Evolutionary conservation across 2,113 vertebrate genomes (phyloP), one percentile per base, ranked within the genome.

Genomic region (Plectropomus leopardus): DNA sequence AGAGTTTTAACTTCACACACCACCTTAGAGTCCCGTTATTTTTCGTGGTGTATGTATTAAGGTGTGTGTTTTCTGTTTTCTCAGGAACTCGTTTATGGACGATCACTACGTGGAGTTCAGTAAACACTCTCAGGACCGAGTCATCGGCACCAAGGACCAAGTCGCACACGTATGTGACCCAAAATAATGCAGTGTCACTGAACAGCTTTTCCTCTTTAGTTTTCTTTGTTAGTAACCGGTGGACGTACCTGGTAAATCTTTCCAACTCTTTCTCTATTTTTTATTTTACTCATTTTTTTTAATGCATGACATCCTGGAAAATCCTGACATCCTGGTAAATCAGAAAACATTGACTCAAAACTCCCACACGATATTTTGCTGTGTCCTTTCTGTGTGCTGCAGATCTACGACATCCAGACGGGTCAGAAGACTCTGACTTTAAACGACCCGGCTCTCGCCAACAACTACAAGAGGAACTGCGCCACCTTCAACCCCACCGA

Each of bases 341-440:
- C 19, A 40, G 10, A 40, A 40, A 40, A 40, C 2, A 36, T 36
- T 13, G 19, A 21, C 19, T 1, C 19, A 14, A 21, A 15, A n/a
- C 57, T 13, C 5, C 34, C 34, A 8, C 8, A 34, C 24, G 17
- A 10, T 34, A 8, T 71, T 1, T 91, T 90, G 80, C 72, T 82
- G 1, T 86, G 90, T 47, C 23, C 85, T 87, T 92, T 92, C 72
- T 72, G 80, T 36, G 83, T 93, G 82, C 88, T 86, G 93, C 83
- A 99, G 98, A 97, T 99, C 94, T 99, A 99, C 86, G 98, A 99
- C 96, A 96, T 99, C 94, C 98, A 99, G 93, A 97, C 97, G 78
- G 98, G 98, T 78, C 97, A 97, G 95, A 98, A 97, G 94, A 96
- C 96, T 0, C 95, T 97, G 93, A 98, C 97, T 83, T 94, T 99